Base-by-base conservation (phyloP, 2,888 invertebrate species). In the Eumerus sabulonum region DNA sequence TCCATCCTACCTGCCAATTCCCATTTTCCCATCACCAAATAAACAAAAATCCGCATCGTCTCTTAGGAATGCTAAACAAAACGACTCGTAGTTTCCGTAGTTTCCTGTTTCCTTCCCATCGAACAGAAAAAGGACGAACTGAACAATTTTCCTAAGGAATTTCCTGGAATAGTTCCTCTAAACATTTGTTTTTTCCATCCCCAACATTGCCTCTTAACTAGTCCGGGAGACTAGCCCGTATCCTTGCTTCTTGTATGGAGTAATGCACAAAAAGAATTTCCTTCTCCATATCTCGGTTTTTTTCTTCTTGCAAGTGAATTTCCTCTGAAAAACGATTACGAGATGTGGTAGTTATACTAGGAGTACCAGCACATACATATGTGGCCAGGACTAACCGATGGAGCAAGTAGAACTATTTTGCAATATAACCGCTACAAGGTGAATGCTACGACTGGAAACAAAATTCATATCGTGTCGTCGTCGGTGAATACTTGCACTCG, bases 351-450 rank as follows among this genome's bases (percentile, higher is more conserved):
- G 27, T 27, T 7, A 7, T 27, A 27, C 27, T 27, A 27, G 3
- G 3, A 7, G 7, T 27, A 7, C 27, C 27, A 4, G 27, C 7
- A 7, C 27, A 27, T 27, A 7, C 27, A 7, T 2, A 27, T 27
- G 27, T 27, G 27, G 27, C 27, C 27, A 40, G 36, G 45, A 40
- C 56, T 48, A 9, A 51, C 17, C 50, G 45, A 13, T 35, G 16
- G 35, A 53, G 38, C 57, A 47, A 57, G 14, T 45, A 42, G 48
- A 79, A 79, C 74, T 79, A 79, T 74, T 79, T 74, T 68, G 50
- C 63, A 70, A 74, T 70, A 74, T 38, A 79, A 74, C 79, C 60
- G 50, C 79, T 79, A 64, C 54, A 68, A 74, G 63, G 57, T 53
- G 45, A 67, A 56, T 73, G 60, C 68, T 70, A 60, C n/a, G 54